Conservation (phyloP, 2,797 vertebrate species). For the Cyprinodon diabolis region DNA sequence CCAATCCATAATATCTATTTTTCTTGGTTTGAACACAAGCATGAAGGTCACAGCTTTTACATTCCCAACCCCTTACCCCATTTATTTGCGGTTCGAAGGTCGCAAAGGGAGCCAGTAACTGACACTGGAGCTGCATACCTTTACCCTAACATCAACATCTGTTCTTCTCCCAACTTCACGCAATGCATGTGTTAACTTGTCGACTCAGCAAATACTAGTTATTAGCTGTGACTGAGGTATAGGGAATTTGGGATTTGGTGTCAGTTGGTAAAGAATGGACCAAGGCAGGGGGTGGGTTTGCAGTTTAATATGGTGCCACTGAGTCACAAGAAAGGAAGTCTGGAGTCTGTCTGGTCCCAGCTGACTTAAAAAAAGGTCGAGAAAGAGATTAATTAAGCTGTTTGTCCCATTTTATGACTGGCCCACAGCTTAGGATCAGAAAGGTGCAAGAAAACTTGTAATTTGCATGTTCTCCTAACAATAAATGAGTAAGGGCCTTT, state of each 20-base stretch:
- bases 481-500: neutral
- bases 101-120: slow-evolving; percentile 5
- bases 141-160: slow-evolving; percentile 25
- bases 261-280: neutral
- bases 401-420: neutral
- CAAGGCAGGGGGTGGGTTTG: slow-evolving; percentile 28
- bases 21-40: neutral
- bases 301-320: slow-evolving; percentile 5
- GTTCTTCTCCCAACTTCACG: neutral
- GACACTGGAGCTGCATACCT: slow-evolving; percentile 32
- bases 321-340: slow-evolving; percentile 7
- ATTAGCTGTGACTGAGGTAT: slow-evolving; percentile 7
- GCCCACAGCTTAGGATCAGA: neutral
- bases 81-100: slow-evolving; percentile 42
- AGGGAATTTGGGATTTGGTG: slow-evolving; percentile 22
- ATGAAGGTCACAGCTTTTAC: neutral
- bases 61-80: slow-evolving; percentile 8
- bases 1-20: neutral
- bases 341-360: neutral
- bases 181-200: slow-evolving; percentile 22
- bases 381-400: neutral
- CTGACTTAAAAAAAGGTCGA: neutral
- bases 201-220: slow-evolving; percentile 1
- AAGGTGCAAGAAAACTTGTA: neutral
- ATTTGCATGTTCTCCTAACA: slow-evolving; percentile 19